Evolutionary conservation across 2,113 vertebrate genomes (phyloP).

Genomic region (Prochilodus magdalenae): DNA sequence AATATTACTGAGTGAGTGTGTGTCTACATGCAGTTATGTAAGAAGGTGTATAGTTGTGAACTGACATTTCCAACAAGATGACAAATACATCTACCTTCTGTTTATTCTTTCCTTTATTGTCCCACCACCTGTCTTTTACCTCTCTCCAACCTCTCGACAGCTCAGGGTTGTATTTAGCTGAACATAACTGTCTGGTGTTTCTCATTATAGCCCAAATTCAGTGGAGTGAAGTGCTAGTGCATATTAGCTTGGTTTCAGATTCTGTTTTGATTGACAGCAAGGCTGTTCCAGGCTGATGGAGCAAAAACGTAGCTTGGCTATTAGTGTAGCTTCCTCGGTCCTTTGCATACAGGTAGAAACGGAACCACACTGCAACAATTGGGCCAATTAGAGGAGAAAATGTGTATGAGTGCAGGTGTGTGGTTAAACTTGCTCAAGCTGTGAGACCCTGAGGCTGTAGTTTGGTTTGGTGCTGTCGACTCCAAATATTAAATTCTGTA

Average conservation of each 20-base stretch:
- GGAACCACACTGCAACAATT: neutral
- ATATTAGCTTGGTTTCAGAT: neutral
- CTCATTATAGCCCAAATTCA: neutral
- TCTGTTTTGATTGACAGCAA: neutral
- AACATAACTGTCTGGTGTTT: neutral
- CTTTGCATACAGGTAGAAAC: neutral
- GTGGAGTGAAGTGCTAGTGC: neutral
- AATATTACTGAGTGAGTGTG: neutral
- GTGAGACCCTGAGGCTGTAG: neutral
- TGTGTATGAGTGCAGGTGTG: neutral
- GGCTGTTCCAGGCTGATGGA: neutral
- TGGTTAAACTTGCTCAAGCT: neutral
- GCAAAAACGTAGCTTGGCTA: neutral
- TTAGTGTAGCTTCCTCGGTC: no score
- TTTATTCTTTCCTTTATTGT: neutral
- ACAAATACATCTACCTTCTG: neutral
- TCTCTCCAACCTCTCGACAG: neutral
- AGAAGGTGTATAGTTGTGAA: neutral
- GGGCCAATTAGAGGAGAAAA: constrained; percentile 4
- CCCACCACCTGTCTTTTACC: neutral
- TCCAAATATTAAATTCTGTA: no score
- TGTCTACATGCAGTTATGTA: neutral
- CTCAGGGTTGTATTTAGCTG: neutral
- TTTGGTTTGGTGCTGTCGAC: neutral
- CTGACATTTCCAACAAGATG: neutral